Evolutionary conservation across 2,888 invertebrate species (phyloP).

Genomic region (Drosophila subquinaria): DNA sequence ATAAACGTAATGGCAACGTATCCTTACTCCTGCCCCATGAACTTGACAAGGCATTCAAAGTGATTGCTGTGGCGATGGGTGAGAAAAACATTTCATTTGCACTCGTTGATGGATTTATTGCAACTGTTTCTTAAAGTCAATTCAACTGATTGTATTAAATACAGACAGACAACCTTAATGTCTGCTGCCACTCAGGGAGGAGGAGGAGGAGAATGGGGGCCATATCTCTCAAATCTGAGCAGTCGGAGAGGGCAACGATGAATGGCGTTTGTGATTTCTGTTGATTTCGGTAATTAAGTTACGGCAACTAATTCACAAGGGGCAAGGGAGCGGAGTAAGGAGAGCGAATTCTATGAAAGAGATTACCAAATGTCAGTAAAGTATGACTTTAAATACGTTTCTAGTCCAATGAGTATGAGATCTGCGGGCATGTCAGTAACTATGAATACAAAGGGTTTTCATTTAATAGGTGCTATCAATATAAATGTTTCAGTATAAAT

Average conservation of each 20-base stretch:
- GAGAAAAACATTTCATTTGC: conserved; percentile 40
- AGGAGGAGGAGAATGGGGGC: neutral
- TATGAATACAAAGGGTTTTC: neutral
- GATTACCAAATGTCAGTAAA: neutral
- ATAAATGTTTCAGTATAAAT: too few relatives aligned
- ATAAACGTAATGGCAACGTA: conserved; percentile 65
- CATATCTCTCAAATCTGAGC: conserved; percentile 4
- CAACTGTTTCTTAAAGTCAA: conserved; percentile 37
- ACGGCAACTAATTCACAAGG: conserved; percentile 40
- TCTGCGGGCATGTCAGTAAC: neutral
- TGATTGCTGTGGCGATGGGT: conserved; percentile 56
- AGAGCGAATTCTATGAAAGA: neutral
- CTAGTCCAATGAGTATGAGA: neutral
- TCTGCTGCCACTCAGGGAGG: neutral
- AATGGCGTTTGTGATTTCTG: conserved; percentile 69
- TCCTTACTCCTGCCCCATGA: neutral
- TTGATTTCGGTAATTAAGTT: conserved; percentile 78
- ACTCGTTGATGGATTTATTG: conserved; percentile 58
- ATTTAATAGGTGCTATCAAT: neutral
- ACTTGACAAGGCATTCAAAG: conserved; percentile 60
- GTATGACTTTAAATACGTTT: conserved; percentile 1
- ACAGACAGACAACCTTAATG: conserved; percentile 21
- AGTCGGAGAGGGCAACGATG: conserved; percentile 45
- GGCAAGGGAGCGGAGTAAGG: neutral
- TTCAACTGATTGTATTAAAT: conserved; percentile 28